Percentiles rank a stretch among this genome's conserved stretches.
phyloP scores from a whole-genome alignment of 1,140 invertebrate genomes.

The Manduca sexta region DNA sequence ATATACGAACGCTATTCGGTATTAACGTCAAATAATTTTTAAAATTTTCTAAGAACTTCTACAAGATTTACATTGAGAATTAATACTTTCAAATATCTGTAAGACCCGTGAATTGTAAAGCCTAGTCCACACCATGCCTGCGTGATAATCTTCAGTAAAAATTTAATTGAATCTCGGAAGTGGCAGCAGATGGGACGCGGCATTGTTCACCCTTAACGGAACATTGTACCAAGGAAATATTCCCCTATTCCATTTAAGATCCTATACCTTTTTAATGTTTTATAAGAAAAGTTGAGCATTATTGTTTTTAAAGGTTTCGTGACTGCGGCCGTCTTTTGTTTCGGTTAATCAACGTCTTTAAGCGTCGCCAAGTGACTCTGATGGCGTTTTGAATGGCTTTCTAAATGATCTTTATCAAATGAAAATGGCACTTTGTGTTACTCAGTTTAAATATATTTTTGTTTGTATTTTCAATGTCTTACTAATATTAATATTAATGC shows the following conservation, averaged over 20 bases:
- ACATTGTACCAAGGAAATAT: constrained; percentile 22
- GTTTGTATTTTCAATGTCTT: too few species aligned
- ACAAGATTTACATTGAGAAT: too few species aligned
- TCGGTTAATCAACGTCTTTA: constrained; percentile 20
- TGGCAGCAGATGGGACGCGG: constrained; percentile 48
- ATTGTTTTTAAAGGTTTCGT: constrained; percentile 16
- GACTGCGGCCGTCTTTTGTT: constrained; percentile 11
- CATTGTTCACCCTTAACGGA: constrained; percentile 29
- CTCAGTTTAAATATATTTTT: too few species aligned
- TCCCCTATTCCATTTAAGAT: constrained; percentile 8
- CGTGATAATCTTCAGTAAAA: constrained; percentile 74
- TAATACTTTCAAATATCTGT: too few species aligned
- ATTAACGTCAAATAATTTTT: too few species aligned
- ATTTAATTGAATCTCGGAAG: constrained; percentile 70
- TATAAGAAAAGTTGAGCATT: constrained; percentile 7
- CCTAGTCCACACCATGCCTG: constrained; percentile 39
- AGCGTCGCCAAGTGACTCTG: background rate
- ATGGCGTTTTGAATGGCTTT: constrained; percentile 1
- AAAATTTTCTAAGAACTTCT: too few species aligned
- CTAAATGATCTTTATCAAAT: background rate
- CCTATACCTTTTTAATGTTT: constrained; percentile 16
- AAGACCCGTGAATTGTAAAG: background rate
- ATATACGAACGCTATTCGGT: too few species aligned
- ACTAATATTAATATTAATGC: too few species aligned
- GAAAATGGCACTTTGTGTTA: background rate